Evolutionary conservation across 1,140 invertebrate species (phyloP).

Genomic region (Atta texana): DNA sequence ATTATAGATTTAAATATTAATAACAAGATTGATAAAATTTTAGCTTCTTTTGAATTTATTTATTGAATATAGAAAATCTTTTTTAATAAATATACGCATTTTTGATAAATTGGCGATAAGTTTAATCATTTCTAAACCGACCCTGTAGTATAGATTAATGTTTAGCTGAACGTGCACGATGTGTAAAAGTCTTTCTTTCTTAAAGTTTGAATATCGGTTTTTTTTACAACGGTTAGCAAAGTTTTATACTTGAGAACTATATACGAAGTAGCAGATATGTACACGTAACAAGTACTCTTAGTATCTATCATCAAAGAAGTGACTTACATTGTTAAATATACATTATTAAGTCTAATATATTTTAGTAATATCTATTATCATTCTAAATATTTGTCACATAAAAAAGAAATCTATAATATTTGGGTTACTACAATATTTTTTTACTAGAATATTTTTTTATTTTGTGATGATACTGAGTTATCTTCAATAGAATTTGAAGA

Average conservation of each 20-base stretch:
- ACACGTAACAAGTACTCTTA: background rate
- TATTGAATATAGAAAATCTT: background rate
- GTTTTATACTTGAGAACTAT: background rate
- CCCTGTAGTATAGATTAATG: slow-evolving; percentile 12
- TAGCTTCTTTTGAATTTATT: background rate
- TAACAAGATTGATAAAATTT: background rate
- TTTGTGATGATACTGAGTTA: too few relatives aligned
- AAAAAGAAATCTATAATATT: too few relatives aligned
- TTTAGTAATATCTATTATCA: too few relatives aligned
- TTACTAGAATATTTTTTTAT: too few relatives aligned
- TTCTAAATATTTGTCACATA: too few relatives aligned
- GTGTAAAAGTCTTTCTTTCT: background rate
- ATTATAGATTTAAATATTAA: background rate
- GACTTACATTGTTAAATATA: too few relatives aligned
- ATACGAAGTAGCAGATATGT: background rate
- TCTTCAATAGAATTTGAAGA: too few relatives aligned
- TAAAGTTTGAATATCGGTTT: background rate
- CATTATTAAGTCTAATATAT: too few relatives aligned
- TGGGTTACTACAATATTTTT: too few relatives aligned
- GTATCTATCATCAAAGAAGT: background rate
- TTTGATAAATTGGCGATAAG: background rate
- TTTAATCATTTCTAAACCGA: background rate
- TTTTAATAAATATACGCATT: background rate
- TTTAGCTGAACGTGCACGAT: background rate
- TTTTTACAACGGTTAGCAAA: background rate